A percentile compares a stretch with the other conserved stretches of the same genome.
These are phyloP conservation scores for Orthonyx spaldingii DNA, from an alignment of 2,113 vertebrate species.

Conservation along the genomic window DNA sequence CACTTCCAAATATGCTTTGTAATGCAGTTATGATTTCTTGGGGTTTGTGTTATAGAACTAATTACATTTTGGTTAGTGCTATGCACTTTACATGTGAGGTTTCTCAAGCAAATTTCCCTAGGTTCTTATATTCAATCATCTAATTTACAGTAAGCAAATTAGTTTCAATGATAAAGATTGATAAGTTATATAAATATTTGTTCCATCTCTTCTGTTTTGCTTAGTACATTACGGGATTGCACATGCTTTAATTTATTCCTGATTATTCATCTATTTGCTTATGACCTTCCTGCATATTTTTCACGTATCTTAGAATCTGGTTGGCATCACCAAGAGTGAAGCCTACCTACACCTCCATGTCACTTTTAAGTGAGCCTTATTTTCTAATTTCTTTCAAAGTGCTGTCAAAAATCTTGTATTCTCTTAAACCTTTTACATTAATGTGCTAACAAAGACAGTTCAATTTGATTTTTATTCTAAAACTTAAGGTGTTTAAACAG, in stretches of 20 bases:
- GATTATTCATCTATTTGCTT: not conserved
- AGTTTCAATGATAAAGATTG: not conserved
- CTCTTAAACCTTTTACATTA: not conserved
- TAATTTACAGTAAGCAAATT: not conserved
- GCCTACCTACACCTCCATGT: fast-evolving
- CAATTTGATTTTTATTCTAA: not conserved
- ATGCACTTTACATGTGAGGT: not conserved
- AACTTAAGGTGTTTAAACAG: not conserved
- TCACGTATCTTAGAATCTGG: not conserved
- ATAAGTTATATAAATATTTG: not conserved
- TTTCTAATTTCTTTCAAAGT: not conserved
- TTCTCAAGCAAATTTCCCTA: not conserved
- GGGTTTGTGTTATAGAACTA: not conserved
- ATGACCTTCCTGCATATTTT: not conserved
- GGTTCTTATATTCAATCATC: not conserved
- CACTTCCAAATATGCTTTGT: not conserved
- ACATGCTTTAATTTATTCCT: not conserved
- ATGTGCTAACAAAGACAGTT: not conserved
- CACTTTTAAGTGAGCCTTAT: not conserved
- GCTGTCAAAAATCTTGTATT: not conserved
- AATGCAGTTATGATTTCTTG: not conserved
- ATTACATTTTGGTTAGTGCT: not conserved
- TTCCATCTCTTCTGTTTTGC: not conserved
- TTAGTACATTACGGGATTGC: not conserved
- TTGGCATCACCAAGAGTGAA: not conserved